Percentiles rank a stretch among this genome's conserved stretches.
phyloP scores from a whole-genome alignment of 2,797 vertebrate genomes.

The Oceanodroma leucorhoa region DNA sequence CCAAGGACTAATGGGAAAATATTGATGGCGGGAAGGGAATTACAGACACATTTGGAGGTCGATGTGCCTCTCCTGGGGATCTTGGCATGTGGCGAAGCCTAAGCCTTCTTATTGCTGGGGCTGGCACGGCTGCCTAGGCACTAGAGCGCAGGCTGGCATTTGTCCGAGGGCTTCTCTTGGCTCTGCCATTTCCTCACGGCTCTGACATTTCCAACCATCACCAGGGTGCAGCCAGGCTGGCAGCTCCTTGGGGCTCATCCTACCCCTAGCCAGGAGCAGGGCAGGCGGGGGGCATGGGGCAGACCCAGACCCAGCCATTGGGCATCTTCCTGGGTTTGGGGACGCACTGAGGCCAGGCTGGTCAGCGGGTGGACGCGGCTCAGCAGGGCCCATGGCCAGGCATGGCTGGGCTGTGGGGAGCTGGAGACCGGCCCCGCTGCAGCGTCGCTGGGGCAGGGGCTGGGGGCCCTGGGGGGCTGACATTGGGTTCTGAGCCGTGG shows the following conservation, averaged over 20 bases:
- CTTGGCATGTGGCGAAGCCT: not conserved
- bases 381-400: fast-evolving
- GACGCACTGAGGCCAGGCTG: not conserved
- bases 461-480: not conserved
- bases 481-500: not conserved
- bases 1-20: not conserved
- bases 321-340: not conserved
- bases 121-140: not conserved
- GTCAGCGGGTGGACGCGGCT: fast-evolving
- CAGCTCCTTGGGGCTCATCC: not conserved
- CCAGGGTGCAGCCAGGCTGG: not conserved
- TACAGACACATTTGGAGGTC: not conserved
- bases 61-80: fast-evolving
- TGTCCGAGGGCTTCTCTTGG: not conserved
- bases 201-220: not conserved
- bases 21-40: not conserved
- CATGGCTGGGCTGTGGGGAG: not conserved
- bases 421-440: not conserved
- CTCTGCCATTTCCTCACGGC: not conserved
- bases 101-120: not conserved
- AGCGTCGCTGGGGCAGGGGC: fast-evolving
- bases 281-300: not conserved
- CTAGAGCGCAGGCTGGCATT: not conserved
- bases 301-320: fast-evolving
- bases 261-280: not conserved